Evolutionary conservation across 1,140 invertebrate genomes (phyloP).

Genomic region (Carposina sasakii): DNA sequence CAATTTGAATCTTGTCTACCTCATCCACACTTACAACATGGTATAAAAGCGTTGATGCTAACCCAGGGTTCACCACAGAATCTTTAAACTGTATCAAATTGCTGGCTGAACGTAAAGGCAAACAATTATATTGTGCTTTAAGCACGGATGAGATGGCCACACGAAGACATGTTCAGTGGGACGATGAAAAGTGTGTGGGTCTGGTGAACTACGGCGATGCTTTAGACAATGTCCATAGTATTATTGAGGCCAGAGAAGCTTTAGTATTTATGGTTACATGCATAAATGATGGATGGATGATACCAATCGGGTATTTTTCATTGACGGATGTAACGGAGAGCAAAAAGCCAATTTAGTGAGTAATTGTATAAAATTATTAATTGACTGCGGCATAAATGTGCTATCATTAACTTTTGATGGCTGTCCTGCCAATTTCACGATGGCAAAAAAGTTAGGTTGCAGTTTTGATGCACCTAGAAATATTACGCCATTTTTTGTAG

Average conservation of each 20-base stretch:
- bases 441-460: slow-evolving; percentile 1
- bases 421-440: not conserved
- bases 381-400: not conserved
- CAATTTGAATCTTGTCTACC: not conserved
- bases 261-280: not conserved
- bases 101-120: not conserved
- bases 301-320: not conserved
- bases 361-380: not conserved
- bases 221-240: not conserved
- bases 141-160: not conserved
- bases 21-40: not conserved
- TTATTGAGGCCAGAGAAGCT: not conserved
- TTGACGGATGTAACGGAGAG: not conserved
- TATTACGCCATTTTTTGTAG: not conserved
- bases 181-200: not conserved
- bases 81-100: not conserved
- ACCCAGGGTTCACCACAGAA: not conserved
- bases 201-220: not conserved
- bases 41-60: not conserved
- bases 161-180: not conserved
- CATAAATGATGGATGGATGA: not conserved
- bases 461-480: not conserved
- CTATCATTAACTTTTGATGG: not conserved
- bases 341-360: not conserved
- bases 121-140: not conserved